Evolutionary conservation across 1,140 invertebrate genomes (phyloP).

Genomic region (Amyelois transitella): DNA sequence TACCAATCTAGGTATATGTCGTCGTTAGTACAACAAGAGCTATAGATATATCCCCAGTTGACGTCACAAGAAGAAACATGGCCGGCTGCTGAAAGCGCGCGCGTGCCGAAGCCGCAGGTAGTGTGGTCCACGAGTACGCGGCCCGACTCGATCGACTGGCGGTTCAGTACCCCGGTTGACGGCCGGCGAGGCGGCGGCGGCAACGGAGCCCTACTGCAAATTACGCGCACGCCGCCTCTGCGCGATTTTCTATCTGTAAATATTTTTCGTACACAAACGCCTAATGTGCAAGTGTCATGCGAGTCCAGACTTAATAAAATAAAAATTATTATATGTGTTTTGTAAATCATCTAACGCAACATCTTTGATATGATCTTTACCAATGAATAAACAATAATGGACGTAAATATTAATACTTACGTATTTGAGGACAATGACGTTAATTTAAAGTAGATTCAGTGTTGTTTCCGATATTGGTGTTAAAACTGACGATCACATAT

Average conservation of each 20-base stretch:
- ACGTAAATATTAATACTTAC: constrained; percentile 8
- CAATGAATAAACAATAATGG: constrained; percentile 26
- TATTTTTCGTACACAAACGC: constrained; percentile 55
- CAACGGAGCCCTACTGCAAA: constrained; percentile 32
- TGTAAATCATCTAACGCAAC: constrained; percentile 23
- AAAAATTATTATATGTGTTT: neutral
- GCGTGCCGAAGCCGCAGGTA: constrained; percentile 33
- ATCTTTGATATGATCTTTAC: constrained; percentile 44
- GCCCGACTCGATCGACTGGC: constrained; percentile 18
- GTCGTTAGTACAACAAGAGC: neutral
- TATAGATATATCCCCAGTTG: constrained; percentile 16
- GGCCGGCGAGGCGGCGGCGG: constrained; percentile 68
- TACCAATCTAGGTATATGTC: neutral
- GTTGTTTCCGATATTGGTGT: neutral
- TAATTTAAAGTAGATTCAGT: neutral
- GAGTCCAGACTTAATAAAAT: constrained; percentile 5
- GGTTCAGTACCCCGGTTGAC: constrained; percentile 71
- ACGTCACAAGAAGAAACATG: constrained; percentile 61
- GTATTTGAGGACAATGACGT: neutral
- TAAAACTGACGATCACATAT: constrained; percentile 2
- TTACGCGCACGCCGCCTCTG: constrained; percentile 66
- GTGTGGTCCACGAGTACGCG: constrained; percentile 26
- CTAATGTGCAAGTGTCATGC: constrained; percentile 21
- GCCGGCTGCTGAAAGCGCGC: constrained; percentile 36
- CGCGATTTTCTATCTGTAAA: constrained; percentile 65